Percentiles rank a stretch among this genome's conserved stretches.
phyloP scores from a whole-genome alignment of 2,113 vertebrate genomes.

The Copsychus sechellarum region DNA sequence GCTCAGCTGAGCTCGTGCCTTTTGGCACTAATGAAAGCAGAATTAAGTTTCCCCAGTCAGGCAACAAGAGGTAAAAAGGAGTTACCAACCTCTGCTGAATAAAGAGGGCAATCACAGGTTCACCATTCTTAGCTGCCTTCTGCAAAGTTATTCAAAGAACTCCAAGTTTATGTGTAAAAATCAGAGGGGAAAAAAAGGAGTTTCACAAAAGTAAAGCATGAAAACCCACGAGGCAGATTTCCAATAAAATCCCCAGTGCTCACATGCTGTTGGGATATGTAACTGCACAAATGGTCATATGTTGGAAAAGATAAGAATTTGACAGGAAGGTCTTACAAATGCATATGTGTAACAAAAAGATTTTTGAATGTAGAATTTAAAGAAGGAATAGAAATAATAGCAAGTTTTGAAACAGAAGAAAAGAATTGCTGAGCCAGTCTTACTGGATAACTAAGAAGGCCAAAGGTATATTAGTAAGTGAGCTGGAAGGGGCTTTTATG shows the following conservation, averaged over 20 bases:
- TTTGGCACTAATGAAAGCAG: neutral
- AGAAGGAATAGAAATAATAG: no score
- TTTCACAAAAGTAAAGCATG: neutral
- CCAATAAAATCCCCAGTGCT: neutral
- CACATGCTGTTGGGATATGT: fast-evolving
- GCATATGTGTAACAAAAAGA: no score
- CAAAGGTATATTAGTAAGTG: no score
- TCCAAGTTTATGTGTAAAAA: neutral
- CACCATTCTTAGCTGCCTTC: neutral
- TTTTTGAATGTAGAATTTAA: no score
- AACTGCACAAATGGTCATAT: neutral
- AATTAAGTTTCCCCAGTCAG: neutral
- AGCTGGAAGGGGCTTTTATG: no score
- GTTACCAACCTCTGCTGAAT: neutral
- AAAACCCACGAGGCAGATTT: neutral
- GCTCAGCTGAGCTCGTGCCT: neutral
- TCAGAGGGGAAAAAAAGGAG: neutral
- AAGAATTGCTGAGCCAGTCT: no score
- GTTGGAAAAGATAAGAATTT: no score
- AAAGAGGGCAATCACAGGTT: neutral
- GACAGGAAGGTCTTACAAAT: no score
- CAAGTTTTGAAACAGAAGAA: no score
- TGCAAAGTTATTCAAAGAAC: neutral
- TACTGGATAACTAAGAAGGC: no score
- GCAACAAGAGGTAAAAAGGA: neutral